Percentiles rank a stretch among this genome's conserved stretches.
Evolutionary conservation across 1,140 invertebrate genomes (phyloP).

Genomic region (Elysia chlorotica): DNA sequence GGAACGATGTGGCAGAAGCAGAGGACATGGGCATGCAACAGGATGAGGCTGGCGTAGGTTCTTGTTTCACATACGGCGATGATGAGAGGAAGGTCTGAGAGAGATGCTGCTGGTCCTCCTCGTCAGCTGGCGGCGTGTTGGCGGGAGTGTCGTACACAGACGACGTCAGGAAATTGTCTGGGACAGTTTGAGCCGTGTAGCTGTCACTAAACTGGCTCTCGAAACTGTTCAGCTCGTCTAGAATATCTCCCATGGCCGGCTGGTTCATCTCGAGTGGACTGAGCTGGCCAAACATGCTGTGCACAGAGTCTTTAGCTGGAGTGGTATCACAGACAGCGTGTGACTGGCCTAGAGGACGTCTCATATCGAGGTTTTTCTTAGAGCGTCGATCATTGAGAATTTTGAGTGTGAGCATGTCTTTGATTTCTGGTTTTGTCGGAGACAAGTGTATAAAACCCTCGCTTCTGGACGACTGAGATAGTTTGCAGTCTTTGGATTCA

Average conservation of each 20-base stretch:
- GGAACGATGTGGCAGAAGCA: background rate
- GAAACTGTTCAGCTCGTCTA: background rate
- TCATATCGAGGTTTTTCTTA: no score
- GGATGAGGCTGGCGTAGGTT: background rate
- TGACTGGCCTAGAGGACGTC: no score
- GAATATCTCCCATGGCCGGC: background rate
- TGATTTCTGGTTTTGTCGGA: constrained; percentile 10
- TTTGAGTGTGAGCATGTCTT: constrained; percentile 18
- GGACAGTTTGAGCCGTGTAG: no score
- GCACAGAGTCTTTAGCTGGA: background rate
- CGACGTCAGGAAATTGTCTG: background rate
- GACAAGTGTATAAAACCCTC: background rate
- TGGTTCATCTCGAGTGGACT: constrained; percentile 7
- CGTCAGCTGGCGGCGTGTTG: constrained; percentile 1
- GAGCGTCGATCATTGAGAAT: constrained; percentile 11
- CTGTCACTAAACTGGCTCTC: no score
- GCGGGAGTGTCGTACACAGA: constrained; percentile 20
- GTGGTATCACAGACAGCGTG: background rate
- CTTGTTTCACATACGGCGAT: no score
- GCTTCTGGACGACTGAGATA: background rate
- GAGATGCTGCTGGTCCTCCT: background rate
- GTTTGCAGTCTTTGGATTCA: no score
- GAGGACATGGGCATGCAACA: background rate
- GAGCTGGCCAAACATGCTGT: background rate
- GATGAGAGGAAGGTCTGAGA: no score